phyloP scores from a whole-genome alignment of 2,113 vertebrate genomes.

The Equus quagga region DNA sequence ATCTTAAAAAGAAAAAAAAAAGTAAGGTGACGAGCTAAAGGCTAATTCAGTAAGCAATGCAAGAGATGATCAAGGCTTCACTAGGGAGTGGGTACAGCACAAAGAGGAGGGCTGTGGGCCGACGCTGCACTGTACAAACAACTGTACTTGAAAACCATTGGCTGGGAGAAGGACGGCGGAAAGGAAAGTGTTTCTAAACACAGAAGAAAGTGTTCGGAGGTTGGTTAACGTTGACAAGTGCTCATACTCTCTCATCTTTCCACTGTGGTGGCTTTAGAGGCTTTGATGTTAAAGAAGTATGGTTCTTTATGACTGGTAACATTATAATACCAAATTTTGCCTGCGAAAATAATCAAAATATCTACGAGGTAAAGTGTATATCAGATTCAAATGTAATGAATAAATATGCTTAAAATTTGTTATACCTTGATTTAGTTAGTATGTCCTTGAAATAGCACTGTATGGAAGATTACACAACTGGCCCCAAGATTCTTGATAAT shows the following conservation, averaged over 20 bases:
- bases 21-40: neutral
- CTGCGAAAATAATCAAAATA: neutral
- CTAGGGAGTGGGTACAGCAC: neutral
- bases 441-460: neutral
- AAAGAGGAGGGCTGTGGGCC: neutral
- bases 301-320: neutral
- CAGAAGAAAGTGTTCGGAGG: neutral
- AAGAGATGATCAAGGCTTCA: neutral
- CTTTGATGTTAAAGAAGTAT: neutral
- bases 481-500: neutral
- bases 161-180: neutral
- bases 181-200: neutral
- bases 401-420: neutral
- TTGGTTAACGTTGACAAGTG: neutral
- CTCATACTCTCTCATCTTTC: neutral
- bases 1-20: neutral
- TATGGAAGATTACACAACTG: neutral
- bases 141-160: neutral
- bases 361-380: neutral
- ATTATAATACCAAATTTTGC: neutral
- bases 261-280: neutral
- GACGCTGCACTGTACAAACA: neutral
- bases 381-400: neutral
- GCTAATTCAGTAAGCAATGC: neutral
- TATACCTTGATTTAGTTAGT: neutral